Evolutionary conservation across 2,888 invertebrate species (phyloP), one percentile per base, ranked within the genome.

Genomic region (Spilosoma lubricipeda): DNA sequence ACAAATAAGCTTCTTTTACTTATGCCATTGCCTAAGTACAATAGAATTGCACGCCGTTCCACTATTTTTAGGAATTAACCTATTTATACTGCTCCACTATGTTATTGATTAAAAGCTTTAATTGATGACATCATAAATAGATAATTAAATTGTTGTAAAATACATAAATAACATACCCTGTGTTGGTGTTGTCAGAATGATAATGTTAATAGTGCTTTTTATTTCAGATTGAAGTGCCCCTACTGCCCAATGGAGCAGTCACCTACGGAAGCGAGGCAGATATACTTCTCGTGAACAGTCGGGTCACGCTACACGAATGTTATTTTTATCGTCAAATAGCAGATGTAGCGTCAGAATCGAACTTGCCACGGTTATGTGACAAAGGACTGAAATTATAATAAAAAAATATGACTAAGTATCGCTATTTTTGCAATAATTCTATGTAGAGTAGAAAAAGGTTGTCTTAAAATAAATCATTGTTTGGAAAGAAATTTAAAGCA

Each of bases 221-320:
- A 76, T 97, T 97, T 80, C 96, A 99, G 99, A 90, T 97, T 99
- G 92, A 99, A 99, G 96, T 99, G 99, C 90, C 99, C 99, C 0
- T 99, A 99, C 95, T 99, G 99, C 90, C 99, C 99, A 0, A 97
- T 99, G 92, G 99, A 99, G 93, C 99, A 99, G 91, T 98, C 98
- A 85, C 98, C 99, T 36, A 97, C 98, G 75, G 99, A 99, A 91
- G 99, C 99, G 69, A 97, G 98, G 90, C 97, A 98, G 91, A 98
- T 99, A 90, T 98, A 97, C 94, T 99, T 99, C 96, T 99, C 97
- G 95, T 95, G 90, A 92, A 88, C 76, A 71, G 63, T 73, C 42
- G 76, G 70, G 20, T 66, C 76, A 27, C 27, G 73, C 66, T 75
- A 72, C 77, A 67, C 70, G 27, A 72, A 71, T 69, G 81, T 80